Evolutionary conservation across 2,113 vertebrate species (phyloP).

Genomic region (Lophura nycthemera): DNA sequence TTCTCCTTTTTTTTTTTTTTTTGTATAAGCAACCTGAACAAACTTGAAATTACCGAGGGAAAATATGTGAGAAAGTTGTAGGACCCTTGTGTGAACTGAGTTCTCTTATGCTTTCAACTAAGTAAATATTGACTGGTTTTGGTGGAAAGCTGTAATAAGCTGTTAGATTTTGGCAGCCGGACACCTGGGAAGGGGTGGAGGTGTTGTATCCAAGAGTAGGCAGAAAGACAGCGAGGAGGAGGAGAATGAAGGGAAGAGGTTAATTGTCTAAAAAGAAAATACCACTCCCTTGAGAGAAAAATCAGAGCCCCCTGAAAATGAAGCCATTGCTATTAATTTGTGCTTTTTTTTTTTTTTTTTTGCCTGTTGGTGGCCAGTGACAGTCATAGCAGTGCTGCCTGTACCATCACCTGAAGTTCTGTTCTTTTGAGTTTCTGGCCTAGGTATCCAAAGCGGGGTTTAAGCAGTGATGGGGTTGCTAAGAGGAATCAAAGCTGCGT

Average conservation of each 20-base stretch:
- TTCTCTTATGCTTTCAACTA: not conserved
- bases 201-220: not conserved
- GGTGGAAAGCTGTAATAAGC: not conserved
- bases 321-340: not conserved
- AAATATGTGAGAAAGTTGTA: not conserved
- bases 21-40: not conserved
- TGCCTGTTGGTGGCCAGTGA: not conserved
- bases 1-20: not conserved
- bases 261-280: conserved; percentile 1
- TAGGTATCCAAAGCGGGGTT: rapidly evolving
- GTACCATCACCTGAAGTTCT: not conserved
- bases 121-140: conserved; percentile 8
- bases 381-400: not conserved
- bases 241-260: not conserved
- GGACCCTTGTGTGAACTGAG: not conserved
- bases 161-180: not conserved
- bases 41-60: not conserved
- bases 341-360: not conserved
- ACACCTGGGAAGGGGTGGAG: not conserved
- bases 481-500: not conserved
- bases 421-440: not conserved
- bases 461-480: not conserved
- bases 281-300: not conserved
- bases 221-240: not conserved
- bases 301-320: not conserved